Evolutionary conservation across 2,888 invertebrate genomes (phyloP).

Genomic region (Choreutis nemorana): DNA sequence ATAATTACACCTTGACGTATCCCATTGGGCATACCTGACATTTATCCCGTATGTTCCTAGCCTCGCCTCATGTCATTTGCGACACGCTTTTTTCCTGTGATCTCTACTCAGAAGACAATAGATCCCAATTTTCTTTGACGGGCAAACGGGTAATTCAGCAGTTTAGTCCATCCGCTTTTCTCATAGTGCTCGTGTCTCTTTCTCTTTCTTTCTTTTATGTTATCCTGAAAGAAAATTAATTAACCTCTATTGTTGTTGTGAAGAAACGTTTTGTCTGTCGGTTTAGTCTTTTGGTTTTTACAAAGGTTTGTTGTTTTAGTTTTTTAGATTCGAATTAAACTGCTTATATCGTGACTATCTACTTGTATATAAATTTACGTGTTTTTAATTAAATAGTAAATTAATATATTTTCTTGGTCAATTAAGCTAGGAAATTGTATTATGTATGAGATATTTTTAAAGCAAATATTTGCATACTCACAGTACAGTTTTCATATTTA

Average conservation of each 20-base stretch:
- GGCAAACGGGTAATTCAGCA: slow-evolving; percentile 20
- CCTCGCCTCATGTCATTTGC: slow-evolving; percentile 11
- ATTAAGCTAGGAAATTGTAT: no score
- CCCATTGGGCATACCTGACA: slow-evolving; percentile 23
- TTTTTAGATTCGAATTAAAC: no score
- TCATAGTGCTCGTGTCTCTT: slow-evolving; percentile 30
- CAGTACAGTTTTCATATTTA: no score
- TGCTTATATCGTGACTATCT: slow-evolving; percentile 11
- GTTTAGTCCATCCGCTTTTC: slow-evolving; percentile 37
- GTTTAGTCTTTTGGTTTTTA: slow-evolving; percentile 15
- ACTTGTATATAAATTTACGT: slow-evolving; percentile 6
- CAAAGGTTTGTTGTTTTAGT: no score
- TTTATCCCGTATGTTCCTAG: slow-evolving; percentile 22
- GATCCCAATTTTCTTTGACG: slow-evolving; percentile 14
- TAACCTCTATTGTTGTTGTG: slow-evolving; percentile 42
- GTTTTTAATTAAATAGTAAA: slow-evolving; percentile 6
- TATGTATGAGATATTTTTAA: no score
- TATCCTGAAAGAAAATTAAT: slow-evolving; percentile 52
- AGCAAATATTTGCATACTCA: no score
- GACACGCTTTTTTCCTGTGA: slow-evolving; percentile 8
- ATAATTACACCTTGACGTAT: slow-evolving; percentile 16
- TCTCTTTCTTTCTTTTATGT: slow-evolving; percentile 33
- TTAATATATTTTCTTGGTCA: no score
- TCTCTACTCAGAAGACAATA: slow-evolving; percentile 6
- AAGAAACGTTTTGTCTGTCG: slow-evolving; percentile 29